Base-by-base conservation (phyloP, 2,113 vertebrate genomes). In the Erpornis zantholeuca region DNA sequence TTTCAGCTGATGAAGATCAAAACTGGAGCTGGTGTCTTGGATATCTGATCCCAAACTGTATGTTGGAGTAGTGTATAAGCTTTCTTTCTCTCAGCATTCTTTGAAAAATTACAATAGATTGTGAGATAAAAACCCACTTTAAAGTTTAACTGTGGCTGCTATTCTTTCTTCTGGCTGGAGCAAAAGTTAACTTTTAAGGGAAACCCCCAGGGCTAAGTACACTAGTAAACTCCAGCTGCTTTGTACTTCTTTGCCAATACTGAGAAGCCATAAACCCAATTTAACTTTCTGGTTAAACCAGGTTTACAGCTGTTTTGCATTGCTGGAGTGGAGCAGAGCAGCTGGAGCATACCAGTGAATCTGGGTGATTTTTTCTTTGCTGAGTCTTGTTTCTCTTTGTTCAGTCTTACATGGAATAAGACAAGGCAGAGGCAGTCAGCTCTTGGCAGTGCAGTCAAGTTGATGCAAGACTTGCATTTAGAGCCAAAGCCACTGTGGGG, bases 241-340 rank as follows among this genome's bases (percentile, higher is more conserved):
- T 93, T 91, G 75, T 91, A 90, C 82, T 82, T 68, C 78, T 92
- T 91, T 94, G 87, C 82, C 94, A 96, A 93, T 86, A 63, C 38
- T 40, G 59, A 77, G 63, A 92, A 96, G 66, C 66, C 66, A 82
- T 94, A 96, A 94, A 95, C 87, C 54, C 45, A 80, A 80, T 95
- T 91, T 85, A 85, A 86, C 89, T 96, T 94, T 70, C 84, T 92
- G 82, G 87, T 95, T 88, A 87, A 94, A 94, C 84, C 79, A 88
- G 75, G 87, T 85, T 95, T 97, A 91, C 94, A 96, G 87, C 84
- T 96, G 93, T 85, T 96, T 90, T 91, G 63, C 35, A 76, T 94
- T 94, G 75, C 82, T 91, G 63, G 82, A 92, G 66, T 38, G 42
- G 29, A 91, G 87, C 54, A 95, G 59, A 96, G 54, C 91, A 95